Percentiles rank a stretch among this genome's conserved stretches.
These are phyloP conservation scores for Bombus sylvicola DNA, from an alignment of 1,140 invertebrate species.

Conservation along the genomic window DNA sequence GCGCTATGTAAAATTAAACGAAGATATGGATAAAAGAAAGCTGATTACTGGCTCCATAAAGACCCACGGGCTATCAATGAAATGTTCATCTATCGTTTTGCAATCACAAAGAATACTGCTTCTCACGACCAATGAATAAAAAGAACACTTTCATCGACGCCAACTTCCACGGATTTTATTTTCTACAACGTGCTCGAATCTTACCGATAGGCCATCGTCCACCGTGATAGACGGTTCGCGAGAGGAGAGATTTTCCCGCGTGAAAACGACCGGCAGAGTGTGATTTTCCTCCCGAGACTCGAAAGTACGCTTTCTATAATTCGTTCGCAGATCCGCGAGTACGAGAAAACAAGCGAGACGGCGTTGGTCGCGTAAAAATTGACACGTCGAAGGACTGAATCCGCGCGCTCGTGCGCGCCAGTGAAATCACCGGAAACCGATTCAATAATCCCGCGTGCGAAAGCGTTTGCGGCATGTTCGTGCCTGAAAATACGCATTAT, in stretches of 20 bases:
- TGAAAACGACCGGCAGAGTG: background rate
- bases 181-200: background rate
- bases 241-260: constrained; percentile 41
- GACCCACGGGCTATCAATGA: background rate
- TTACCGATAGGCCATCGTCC: background rate
- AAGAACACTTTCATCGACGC: background rate
- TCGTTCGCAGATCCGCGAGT: constrained; percentile 9
- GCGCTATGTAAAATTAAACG: too few relatives aligned
- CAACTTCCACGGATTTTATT: background rate
- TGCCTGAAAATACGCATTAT: constrained; percentile 54
- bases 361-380: constrained; percentile 31
- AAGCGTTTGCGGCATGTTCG: constrained; percentile 50
- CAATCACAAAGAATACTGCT: background rate
- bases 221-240: background rate
- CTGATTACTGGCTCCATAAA: background rate
- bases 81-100: background rate
- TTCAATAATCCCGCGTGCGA: constrained; percentile 52
- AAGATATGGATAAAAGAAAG: background rate
- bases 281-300: constrained; percentile 33
- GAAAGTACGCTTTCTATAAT: constrained; percentile 48
- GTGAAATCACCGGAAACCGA: constrained; percentile 56
- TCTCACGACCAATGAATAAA: background rate
- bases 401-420: background rate
- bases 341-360: too few relatives aligned
- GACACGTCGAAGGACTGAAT: constrained; percentile 34